Conservation (phyloP, 2,888 invertebrate species). For the Pachliopta kotzebuea region DNA sequence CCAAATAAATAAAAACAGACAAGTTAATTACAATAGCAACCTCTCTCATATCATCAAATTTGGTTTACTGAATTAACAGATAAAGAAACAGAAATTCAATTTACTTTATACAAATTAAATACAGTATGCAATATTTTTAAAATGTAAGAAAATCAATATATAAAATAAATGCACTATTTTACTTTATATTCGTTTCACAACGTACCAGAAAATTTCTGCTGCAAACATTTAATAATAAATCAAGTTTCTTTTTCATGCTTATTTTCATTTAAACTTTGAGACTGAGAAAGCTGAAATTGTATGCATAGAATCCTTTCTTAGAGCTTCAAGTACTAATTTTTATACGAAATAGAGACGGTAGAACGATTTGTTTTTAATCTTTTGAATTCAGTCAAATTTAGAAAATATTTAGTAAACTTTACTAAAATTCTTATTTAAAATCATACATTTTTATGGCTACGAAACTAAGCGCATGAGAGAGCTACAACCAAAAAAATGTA, state of each 20-base stretch:
- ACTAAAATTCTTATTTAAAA: too few relatives aligned
- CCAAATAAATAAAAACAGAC: too few relatives aligned
- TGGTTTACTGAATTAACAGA: too few relatives aligned
- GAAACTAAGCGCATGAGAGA: too few relatives aligned
- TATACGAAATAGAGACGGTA: conserved; percentile 12
- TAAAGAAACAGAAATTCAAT: too few relatives aligned
- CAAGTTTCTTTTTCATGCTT: conserved; percentile 16
- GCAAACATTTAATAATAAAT: conserved; percentile 23
- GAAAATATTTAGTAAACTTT: not conserved
- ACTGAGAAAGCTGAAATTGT: conserved; percentile 25
- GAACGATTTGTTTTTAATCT: conserved; percentile 2
- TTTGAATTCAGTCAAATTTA: not conserved
- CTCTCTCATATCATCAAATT: too few relatives aligned
- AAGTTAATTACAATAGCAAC: too few relatives aligned
- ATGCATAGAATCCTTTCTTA: conserved; percentile 27
- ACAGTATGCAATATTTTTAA: not conserved
- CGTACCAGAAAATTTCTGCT: conserved; percentile 1
- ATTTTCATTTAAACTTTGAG: conserved; percentile 22
- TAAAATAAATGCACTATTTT: not conserved
- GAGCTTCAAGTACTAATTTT: conserved; percentile 24
- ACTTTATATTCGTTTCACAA: conserved; percentile 6
- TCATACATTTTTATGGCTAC: too few relatives aligned
- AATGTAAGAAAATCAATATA: not conserved
- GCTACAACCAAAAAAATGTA: not conserved
- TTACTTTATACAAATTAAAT: not conserved